Evolutionary conservation across 2,888 invertebrate species (phyloP), one percentile per base, ranked within the genome.

Genomic region (Nemoura dubitans): DNA sequence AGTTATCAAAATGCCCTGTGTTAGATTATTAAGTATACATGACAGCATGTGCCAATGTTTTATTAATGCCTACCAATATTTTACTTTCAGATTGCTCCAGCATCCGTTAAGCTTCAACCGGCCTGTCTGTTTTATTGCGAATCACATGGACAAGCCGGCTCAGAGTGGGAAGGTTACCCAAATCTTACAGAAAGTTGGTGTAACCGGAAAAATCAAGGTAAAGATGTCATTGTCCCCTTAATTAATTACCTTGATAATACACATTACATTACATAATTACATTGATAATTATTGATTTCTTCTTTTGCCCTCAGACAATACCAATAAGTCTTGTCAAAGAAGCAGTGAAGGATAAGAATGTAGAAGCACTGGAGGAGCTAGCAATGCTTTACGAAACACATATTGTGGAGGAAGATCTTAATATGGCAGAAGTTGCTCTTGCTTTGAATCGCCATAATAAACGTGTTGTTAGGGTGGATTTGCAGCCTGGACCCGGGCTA

Each of bases 141-240:
- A 81, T 7, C 30, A 30, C 25, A 81, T 28, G 81, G 81, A 28
- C 25, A 30, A 30, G 16, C 28, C 81, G 25, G 81, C 81, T 10
- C 81, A 81, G 81, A 81, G 81, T n/a, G 81, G 30, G n/a, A 81
- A 81, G 16, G 25, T 81, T 21, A 81, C 14, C 81, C 21, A 10
- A 81, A n/a, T 81, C 28, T 30, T 28, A 42, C 0, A 83, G 43
- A 83, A 83, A 28, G 25, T 42, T 26, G 83, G 36, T 25, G 10
- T 28, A 21, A 14, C 2, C 16, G 59, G 59, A 59, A 59, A 59
- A 7, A 59, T 59, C 14, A 59, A 59, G 59, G 59, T 59, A 21
- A 59, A 21, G 10, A 21, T 7, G 14, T 14, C 14, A 21, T 10
- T 36, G 36, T 36, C 3, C 3, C 36, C 10, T 59, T 16, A 59